Evolutionary conservation across 2,113 vertebrate species (phyloP), one percentile per base, ranked within the genome.

Genomic region (Megatriorchis doriae): DNA sequence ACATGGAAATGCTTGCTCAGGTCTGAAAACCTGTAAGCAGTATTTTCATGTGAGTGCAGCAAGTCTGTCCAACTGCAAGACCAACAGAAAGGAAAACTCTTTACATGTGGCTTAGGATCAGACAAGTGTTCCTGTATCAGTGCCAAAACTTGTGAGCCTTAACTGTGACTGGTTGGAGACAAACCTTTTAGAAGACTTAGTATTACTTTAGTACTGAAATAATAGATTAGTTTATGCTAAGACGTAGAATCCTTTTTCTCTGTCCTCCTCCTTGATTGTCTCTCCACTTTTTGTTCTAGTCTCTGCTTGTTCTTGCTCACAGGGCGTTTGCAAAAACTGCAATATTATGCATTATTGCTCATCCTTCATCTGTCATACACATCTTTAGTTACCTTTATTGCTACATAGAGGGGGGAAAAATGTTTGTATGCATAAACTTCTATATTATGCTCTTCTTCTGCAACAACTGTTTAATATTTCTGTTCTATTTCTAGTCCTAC

Each of bases 351-450:
- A 13, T 87, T 83, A 36, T 42, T 45, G 14, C 19, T 87, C 31
- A 53, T 89, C 36, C 89, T 95, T 32, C 25, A 43, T 65, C 40
- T 61, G 18, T 77, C 48, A 19, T 31, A 50, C 16, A 5, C 34
- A 63, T 67, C 58, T 65, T 38, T 13, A 56, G 4, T 75, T 86
- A 36, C 16, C 8, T 72, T 16, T 65, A 34, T 45, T 72, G 38
- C 26, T 70, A 40, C 1, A 1, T 25, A 40, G 6, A 32, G 17
- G 42, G 34, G 29, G 29, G 7, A 3, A 3, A 59, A 2, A 59
- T 29, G 4, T 50, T 27, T 47, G 0, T 16, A 15, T 26, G 1
- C 67, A 17, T 53, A 31, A 80, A 86, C 11, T 55, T 70, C 0
- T 8, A 12, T 53, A 25, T 85, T 79, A 32, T 31, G 36, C 7